Evolutionary conservation across 1,140 invertebrate genomes (phyloP).

Genomic region (Panagrolaimus sp.): DNA sequence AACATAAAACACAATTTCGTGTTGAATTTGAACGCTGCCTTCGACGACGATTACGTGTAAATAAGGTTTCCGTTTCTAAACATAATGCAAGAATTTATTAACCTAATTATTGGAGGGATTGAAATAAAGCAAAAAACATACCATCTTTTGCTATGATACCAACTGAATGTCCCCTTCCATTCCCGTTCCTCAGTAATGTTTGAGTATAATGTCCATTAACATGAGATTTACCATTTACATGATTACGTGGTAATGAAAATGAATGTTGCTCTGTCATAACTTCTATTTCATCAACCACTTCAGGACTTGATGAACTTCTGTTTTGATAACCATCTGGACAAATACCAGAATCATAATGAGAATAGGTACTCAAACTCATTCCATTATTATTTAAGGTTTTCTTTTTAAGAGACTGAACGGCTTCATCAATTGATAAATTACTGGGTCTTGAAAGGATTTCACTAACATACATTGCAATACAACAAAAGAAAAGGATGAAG

Average conservation of each 20-base stretch:
- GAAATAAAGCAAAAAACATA: no score
- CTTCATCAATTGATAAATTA: not conserved
- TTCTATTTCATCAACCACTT: not conserved
- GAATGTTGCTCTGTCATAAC: not conserved
- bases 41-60: slow-evolving; percentile 5
- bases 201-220: no score
- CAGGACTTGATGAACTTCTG: not conserved
- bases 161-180: no score
- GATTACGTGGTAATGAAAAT: no score
- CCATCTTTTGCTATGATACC: no score
- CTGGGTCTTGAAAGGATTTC: slow-evolving; percentile 2
- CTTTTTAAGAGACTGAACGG: not conserved
- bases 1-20: slow-evolving; percentile 43
- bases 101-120: no score
- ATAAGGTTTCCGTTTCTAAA: slow-evolving; percentile 2
- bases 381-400: not conserved
- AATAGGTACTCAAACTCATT: not conserved
- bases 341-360: slow-evolving; percentile 8
- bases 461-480: not conserved
- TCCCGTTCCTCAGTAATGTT: no score
- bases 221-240: no score
- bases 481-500: not conserved
- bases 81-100: not conserved
- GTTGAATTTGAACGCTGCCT: not conserved
- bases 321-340: slow-evolving; percentile 3